phyloP scores from a whole-genome alignment of 2,888 invertebrate species.

The Eristalis intricaria region DNA sequence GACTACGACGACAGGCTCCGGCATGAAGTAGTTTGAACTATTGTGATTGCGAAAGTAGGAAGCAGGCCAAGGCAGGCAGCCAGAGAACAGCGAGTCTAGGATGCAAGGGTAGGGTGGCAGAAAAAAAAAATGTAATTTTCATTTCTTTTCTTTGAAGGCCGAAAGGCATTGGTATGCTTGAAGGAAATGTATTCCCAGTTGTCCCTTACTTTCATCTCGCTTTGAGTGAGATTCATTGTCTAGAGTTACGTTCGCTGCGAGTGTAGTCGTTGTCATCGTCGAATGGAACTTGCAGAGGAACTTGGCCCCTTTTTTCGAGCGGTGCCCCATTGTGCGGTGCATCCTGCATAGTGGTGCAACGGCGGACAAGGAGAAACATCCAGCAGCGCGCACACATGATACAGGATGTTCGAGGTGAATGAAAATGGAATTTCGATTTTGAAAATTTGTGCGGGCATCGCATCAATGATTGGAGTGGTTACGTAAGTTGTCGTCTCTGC shows the following conservation, averaged over 20 bases:
- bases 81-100: background rate
- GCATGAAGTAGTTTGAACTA: slow-evolving; percentile 56
- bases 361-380: background rate
- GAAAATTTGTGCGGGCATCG: slow-evolving; percentile 53
- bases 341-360: background rate
- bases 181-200: slow-evolving; percentile 61
- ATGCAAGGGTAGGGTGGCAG: background rate
- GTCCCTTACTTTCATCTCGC: slow-evolving; percentile 66
- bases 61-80: slow-evolving; percentile 51
- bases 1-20: slow-evolving; percentile 57
- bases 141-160: slow-evolving; percentile 66
- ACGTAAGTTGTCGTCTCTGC: slow-evolving; percentile 30
- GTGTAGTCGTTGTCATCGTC: background rate
- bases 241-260: slow-evolving; percentile 25
- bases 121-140: slow-evolving; percentile 51
- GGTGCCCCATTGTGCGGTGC: slow-evolving; percentile 5
- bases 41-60: slow-evolving; percentile 57
- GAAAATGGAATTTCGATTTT: slow-evolving; percentile 58
- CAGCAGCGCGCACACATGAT: slow-evolving; percentile 19
- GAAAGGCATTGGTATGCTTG: slow-evolving; percentile 53
- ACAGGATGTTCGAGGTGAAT: slow-evolving; percentile 16
- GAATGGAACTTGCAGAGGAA: slow-evolving; percentile 8
- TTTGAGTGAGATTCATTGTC: slow-evolving; percentile 61
- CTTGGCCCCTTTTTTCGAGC: background rate
- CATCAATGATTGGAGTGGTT: slow-evolving; percentile 34